Evolutionary conservation across 1,140 invertebrate genomes (phyloP).

Genomic region (Polypedilum pembai): DNA sequence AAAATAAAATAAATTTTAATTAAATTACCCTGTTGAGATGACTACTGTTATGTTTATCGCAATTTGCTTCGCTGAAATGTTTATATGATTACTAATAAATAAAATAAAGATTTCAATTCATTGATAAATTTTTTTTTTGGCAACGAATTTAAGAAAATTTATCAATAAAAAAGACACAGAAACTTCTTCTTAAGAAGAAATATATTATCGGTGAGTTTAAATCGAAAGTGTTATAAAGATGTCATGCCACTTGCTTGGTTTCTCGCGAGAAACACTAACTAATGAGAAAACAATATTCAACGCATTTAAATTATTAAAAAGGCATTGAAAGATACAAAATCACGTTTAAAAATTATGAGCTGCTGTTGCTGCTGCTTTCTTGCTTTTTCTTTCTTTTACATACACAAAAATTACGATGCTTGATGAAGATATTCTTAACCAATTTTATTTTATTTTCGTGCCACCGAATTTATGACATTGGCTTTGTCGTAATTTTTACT

Average conservation of each 20-base stretch:
- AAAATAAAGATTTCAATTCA: conserved; percentile 27
- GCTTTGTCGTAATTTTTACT: neutral
- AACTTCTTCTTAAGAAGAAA: no score
- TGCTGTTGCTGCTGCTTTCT: neutral
- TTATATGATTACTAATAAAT: conserved; percentile 25
- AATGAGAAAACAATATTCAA: neutral
- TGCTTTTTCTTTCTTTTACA: neutral
- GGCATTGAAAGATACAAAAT: neutral
- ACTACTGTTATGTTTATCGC: conserved; percentile 23
- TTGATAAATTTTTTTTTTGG: neutral
- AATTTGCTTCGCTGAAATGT: conserved; percentile 24
- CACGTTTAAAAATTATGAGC: neutral
- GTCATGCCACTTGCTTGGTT: neutral
- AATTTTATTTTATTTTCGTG: conserved; percentile 13
- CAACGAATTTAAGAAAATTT: no score
- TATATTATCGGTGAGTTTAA: neutral
- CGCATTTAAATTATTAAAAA: conserved; percentile 16
- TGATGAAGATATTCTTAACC: conserved; percentile 5
- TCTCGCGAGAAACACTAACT: neutral
- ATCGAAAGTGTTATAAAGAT: conserved; percentile 12
- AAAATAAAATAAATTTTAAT: conserved; percentile 25
- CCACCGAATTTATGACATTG: conserved; percentile 8
- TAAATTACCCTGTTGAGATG: conserved; percentile 16
- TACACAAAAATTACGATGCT: neutral
- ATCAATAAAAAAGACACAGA: no score